Base-by-base conservation (phyloP, 2,797 vertebrate species). In the Alcedo quadribrachys region DNA sequence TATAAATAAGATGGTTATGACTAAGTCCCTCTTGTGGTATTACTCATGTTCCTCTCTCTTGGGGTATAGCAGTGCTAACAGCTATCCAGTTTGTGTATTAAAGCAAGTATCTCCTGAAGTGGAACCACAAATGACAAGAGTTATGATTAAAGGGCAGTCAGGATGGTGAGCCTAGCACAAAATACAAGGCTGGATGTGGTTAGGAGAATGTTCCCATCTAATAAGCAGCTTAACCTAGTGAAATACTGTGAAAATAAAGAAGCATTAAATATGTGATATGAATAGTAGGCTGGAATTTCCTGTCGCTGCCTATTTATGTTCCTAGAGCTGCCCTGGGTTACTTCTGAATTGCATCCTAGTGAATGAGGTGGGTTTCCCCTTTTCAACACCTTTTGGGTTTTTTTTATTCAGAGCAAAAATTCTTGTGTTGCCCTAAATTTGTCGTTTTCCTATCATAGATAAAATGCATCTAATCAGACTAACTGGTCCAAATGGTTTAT, bases 141-240 rank as follows among this genome's bases (percentile, higher is more conserved):
- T 92, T 90, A 65, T 54, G 85, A 90, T 90, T 68, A 92, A 90
- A 86, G 83, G 63, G 78, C 54, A 19, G 58, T 65, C 78, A 27
- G 81, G 71, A 88, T 68, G 57, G 85, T 20, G 27, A 94, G 69
- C 75, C 75, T 87, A 68, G 22, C 61, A 37, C 43, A 82, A 89
- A 84, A 71, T 13, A 21, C 63, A 90, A 84, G 86, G 28, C 90
- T 58, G 70, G 70, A 85, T 94, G 87, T 1, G 27, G 57, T 93
- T 80, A 48, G 71, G 71, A 84, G 81, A 71, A 91, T 81, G 79
- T 83, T 69, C 88, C 94, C 84, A 66, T 69, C 81, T 89, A 96
- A 94, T 87, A 93, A 92, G 86, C 90, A 66, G 92, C 79, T 91
- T 92, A 96, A 75, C 84, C 69, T 75, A 61, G 84, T 75, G 16